These are phyloP conservation scores for Polyommatus icarus DNA, from an alignment of 2,888 invertebrate species.

Conservation along the genomic window DNA sequence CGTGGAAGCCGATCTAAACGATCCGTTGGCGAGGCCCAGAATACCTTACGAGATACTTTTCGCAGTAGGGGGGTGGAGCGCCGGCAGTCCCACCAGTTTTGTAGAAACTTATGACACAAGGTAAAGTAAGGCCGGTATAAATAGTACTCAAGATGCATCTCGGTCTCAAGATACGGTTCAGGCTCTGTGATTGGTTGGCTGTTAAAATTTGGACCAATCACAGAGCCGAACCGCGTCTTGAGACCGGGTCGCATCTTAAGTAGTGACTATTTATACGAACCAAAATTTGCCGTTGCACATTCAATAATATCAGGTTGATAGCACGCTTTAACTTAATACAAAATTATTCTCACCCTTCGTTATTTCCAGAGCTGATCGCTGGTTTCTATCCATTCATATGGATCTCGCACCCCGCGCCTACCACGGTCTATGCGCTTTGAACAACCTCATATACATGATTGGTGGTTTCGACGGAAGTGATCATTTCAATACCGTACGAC, in stretches of 20 bases:
- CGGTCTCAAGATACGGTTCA: too few relatives aligned
- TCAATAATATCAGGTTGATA: not conserved
- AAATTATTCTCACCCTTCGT: not conserved
- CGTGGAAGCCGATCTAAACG: conserved; percentile 74
- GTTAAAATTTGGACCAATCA: too few relatives aligned
- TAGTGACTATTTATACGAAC: too few relatives aligned
- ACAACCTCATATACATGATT: conserved; percentile 87
- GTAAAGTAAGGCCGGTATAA: too few relatives aligned
- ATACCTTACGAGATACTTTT: conserved; percentile 89
- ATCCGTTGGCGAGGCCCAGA: conserved; percentile 84
- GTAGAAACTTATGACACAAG: conserved; percentile 89
- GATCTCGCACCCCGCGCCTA: conserved; percentile 87
- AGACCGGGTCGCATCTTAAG: too few relatives aligned
- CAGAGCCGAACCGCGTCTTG: too few relatives aligned
- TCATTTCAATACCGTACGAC: conserved; percentile 88
- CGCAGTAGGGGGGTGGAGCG: conserved; percentile 91
- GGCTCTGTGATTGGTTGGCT: too few relatives aligned
- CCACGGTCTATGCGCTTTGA: conserved; percentile 87
- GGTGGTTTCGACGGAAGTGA: conserved; percentile 91
- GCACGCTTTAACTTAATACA: not conserved
- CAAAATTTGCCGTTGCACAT: not conserved
- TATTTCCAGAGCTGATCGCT: conserved; percentile 83
- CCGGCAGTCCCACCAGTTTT: conserved; percentile 91
- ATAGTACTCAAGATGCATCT: too few relatives aligned
- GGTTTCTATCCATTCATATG: conserved; percentile 86